Conservation (phyloP, 2,113 vertebrate genomes). For the Phaethon lepturus region DNA sequence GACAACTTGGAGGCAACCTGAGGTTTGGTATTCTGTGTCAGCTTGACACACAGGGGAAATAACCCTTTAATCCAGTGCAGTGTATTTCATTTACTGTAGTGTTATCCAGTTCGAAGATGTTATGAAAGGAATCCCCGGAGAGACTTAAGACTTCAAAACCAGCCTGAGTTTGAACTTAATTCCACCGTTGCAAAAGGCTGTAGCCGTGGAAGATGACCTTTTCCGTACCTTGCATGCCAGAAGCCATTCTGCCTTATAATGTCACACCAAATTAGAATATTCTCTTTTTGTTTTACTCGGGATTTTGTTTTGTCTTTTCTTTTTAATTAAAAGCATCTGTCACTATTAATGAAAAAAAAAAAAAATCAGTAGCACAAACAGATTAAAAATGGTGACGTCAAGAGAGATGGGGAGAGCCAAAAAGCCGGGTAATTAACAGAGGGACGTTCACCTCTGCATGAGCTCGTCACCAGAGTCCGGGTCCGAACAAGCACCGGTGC, state of each 20-base stretch:
- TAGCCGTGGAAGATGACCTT: constrained; percentile 71
- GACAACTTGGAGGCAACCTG: constrained; percentile 68
- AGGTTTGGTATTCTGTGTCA: constrained; percentile 75
- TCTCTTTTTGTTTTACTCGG: constrained; percentile 36
- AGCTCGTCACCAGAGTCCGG: not conserved
- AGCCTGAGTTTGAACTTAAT: constrained; percentile 78
- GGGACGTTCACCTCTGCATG: not conserved
- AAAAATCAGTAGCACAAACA: constrained; percentile 33
- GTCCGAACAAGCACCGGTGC: not conserved
- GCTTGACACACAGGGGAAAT: constrained; percentile 88
- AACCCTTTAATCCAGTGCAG: constrained; percentile 92
- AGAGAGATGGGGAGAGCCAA: not conserved
- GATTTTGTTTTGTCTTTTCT: constrained; percentile 46
- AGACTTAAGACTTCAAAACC: constrained; percentile 81
- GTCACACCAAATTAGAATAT: constrained; percentile 72
- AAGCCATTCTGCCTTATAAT: constrained; percentile 68
- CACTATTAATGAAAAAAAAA: constrained; percentile 40
- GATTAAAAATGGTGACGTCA: constrained; percentile 19
- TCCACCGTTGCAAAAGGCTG: constrained; percentile 71
- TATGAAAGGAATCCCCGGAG: constrained; percentile 88
- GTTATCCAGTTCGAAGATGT: constrained; percentile 85
- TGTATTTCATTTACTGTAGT: constrained; percentile 91
- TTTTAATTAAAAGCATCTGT: constrained; percentile 75
- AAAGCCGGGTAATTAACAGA: not conserved
- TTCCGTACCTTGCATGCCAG: constrained; percentile 64